A percentile compares a stretch with the other conserved stretches of the same genome.
Evolutionary conservation across 2,113 vertebrate species (phyloP).

Genomic region (Dipodomys stephensi): DNA sequence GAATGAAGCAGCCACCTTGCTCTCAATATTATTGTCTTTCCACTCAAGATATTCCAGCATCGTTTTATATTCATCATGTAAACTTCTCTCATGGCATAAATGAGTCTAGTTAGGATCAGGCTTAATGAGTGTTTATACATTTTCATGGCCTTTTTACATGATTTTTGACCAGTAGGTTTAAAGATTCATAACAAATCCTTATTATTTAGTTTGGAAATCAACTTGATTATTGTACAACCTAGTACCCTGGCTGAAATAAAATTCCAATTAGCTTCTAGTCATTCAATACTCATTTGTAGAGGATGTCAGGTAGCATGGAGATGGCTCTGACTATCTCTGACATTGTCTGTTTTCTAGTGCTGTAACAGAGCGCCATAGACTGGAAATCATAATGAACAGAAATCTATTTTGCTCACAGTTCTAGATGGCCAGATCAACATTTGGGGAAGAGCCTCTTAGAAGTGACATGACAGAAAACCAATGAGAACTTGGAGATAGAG

Average conservation of each 20-base stretch:
- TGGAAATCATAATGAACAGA: background rate
- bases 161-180: background rate
- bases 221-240: background rate
- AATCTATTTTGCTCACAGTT: background rate
- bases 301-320: background rate
- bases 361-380: background rate
- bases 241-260: background rate
- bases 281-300: background rate
- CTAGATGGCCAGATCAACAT: background rate
- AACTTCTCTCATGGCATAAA: background rate
- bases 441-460: background rate
- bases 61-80: background rate
- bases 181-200: background rate
- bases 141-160: background rate
- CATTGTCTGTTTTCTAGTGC: background rate
- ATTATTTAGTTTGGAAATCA: background rate
- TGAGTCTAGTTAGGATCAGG: background rate
- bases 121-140: background rate
- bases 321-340: background rate
- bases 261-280: background rate
- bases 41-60: background rate
- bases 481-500: background rate
- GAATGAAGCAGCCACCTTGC: background rate
- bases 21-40: background rate
- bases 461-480: background rate